A percentile compares a stretch with the other conserved stretches of the same genome.
These are phyloP conservation scores for Ormia ochracea DNA, from an alignment of 2,888 invertebrate genomes.

Conservation along the genomic window DNA sequence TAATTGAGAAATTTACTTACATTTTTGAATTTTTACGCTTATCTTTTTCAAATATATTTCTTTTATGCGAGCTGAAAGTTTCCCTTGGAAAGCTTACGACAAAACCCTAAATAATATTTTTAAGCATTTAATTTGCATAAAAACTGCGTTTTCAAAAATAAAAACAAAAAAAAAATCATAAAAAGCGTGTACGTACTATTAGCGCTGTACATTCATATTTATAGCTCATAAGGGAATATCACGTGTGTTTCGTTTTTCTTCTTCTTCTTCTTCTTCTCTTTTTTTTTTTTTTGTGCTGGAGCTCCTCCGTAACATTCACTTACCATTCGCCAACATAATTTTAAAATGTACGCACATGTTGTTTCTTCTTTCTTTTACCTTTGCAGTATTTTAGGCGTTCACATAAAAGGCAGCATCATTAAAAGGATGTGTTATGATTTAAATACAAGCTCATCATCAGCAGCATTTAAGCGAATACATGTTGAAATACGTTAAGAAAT, in stretches of 20 bases:
- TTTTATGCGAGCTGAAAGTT: neutral
- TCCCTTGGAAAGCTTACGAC: neutral
- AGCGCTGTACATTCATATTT: slow-evolving; percentile 50
- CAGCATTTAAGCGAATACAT: slow-evolving; percentile 28
- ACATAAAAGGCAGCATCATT: slow-evolving; percentile 54
- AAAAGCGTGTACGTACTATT: slow-evolving; percentile 3
- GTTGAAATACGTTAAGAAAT: slow-evolving; percentile 1
- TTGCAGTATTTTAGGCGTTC: slow-evolving; percentile 40
- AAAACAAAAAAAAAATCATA: no score
- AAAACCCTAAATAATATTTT: slow-evolving; percentile 46
- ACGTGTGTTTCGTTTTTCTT: slow-evolving; percentile 20
- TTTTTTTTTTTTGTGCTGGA: no score
- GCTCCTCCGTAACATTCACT: slow-evolving; percentile 33
- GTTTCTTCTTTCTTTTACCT: neutral
- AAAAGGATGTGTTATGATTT: slow-evolving; percentile 66
- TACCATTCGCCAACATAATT: neutral
- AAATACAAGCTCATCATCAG: slow-evolving; percentile 62
- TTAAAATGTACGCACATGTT: slow-evolving; percentile 27
- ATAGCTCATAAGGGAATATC: slow-evolving; percentile 60
- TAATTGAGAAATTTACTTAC: neutral
- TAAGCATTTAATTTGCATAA: slow-evolving; percentile 65
- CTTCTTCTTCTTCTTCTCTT: no score
- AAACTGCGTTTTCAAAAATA: slow-evolving; percentile 55
- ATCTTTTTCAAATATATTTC: slow-evolving; percentile 3
- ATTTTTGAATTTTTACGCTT: neutral